Percentiles rank a stretch among this genome's conserved stretches.
These are phyloP conservation scores for Colletes latitarsis DNA, from an alignment of 1,140 invertebrate species.

Conservation along the genomic window DNA sequence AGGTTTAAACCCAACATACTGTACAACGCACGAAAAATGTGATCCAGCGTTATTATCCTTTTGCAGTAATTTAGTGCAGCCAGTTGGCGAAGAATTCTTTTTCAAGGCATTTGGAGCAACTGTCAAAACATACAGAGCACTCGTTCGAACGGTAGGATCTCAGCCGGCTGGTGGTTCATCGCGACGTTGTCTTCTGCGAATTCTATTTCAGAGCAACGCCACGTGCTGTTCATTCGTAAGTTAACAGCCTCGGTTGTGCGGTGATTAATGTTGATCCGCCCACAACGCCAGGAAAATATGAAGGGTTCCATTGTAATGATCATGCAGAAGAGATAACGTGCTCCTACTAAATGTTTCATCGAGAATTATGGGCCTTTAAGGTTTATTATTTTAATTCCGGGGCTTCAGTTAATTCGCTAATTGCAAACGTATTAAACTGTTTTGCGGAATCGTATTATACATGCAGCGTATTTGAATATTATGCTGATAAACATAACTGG, in stretches of 20 bases:
- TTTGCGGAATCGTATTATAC: neutral
- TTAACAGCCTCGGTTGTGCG: constrained; percentile 37
- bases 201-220: constrained; percentile 49
- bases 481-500: neutral
- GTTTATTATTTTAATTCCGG: constrained; percentile 17
- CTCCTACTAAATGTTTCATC: neutral
- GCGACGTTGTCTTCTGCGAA: constrained; percentile 52
- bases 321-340: constrained; percentile 25
- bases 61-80: constrained; percentile 1
- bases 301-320: constrained; percentile 35
- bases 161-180: constrained; percentile 36
- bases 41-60: neutral
- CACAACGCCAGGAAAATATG: constrained; percentile 42
- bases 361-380: neutral
- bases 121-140: constrained; percentile 33
- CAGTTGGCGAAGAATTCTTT: constrained; percentile 17
- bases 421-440: neutral
- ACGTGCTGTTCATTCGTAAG: constrained; percentile 31
- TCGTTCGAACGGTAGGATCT: neutral
- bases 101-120: constrained; percentile 25
- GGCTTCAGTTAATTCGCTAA: neutral
- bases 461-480: neutral
- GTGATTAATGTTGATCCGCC: constrained; percentile 54
- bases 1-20: no score
- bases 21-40: neutral